Conservation (phyloP, 2,888 invertebrate species). For the Scotopteryx bipunctaria region DNA sequence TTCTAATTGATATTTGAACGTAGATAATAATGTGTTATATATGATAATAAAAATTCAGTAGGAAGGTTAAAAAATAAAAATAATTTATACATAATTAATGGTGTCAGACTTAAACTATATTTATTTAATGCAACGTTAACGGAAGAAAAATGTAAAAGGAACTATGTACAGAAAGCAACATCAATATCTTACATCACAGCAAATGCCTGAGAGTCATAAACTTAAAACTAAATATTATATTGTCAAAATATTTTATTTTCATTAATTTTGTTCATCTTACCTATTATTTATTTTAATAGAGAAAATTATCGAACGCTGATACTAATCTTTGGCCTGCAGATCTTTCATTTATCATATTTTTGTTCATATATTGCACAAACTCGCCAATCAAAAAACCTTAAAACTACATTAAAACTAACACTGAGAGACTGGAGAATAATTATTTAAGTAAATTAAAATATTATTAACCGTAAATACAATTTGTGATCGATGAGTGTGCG, state of each 20-base stretch:
- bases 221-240: constrained; percentile 57
- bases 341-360: constrained; percentile 65
- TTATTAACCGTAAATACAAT: constrained; percentile 34
- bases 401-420: constrained; percentile 52
- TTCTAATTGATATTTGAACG: background rate
- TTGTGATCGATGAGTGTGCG: constrained; percentile 31
- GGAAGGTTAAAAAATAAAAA: background rate
- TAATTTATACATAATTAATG: background rate
- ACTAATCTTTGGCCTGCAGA: constrained; percentile 82
- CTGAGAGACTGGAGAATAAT: constrained; percentile 56
- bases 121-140: constrained; percentile 17
- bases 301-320: constrained; percentile 51
- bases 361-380: constrained; percentile 60
- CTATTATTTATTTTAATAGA: constrained; percentile 32
- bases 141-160: constrained; percentile 41
- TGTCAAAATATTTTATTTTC: constrained; percentile 59
- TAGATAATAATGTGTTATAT: background rate
- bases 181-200: constrained; percentile 79
- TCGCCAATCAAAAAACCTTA: constrained; percentile 50
- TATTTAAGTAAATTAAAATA: constrained; percentile 29
- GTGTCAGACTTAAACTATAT: constrained; percentile 32
- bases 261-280: constrained; percentile 44
- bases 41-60: background rate
- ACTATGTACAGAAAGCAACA: constrained; percentile 49
- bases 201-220: constrained; percentile 76